Percentiles rank a stretch among this genome's conserved stretches.
These are phyloP conservation scores for Saimiri boliviensis DNA, from an alignment of 2,113 vertebrate genomes.

Conservation along the genomic window DNA sequence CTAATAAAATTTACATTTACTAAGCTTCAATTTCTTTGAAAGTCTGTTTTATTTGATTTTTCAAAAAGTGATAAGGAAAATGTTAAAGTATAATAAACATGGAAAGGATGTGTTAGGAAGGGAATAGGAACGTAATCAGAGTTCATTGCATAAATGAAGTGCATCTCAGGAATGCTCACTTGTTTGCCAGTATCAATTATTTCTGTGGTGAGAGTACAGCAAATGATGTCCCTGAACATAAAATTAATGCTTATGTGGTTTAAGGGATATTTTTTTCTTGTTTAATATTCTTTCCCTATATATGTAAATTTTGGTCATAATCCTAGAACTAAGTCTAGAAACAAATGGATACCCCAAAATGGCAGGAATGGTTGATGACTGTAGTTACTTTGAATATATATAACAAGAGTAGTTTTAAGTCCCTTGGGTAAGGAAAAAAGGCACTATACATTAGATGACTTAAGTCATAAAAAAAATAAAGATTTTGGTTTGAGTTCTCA, in stretches of 20 bases:
- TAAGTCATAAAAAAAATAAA: not conserved
- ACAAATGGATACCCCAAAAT: constrained; percentile 20
- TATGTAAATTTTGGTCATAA: constrained; percentile 16
- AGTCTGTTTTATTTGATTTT: constrained; percentile 61
- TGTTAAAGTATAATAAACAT: constrained; percentile 30
- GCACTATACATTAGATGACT: not conserved
- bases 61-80: constrained; percentile 45
- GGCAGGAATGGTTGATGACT: constrained; percentile 23
- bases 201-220: constrained; percentile 53
- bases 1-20: constrained; percentile 69
- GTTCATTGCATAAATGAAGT: constrained; percentile 37
- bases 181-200: constrained; percentile 73
- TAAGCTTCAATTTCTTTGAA: constrained; percentile 65
- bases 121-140: not conserved
- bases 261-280: constrained; percentile 34
- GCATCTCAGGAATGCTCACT: not conserved
- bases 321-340: constrained; percentile 24
- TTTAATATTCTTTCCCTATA: not conserved
- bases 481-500: not conserved
- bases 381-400: constrained; percentile 9
- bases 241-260: constrained; percentile 44
- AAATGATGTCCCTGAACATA: constrained; percentile 40
- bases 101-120: constrained; percentile 22
- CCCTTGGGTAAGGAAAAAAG: not conserved
- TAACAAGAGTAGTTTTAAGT: not conserved